phyloP scores from a whole-genome alignment of 2,113 vertebrate genomes.

The Parus major region DNA sequence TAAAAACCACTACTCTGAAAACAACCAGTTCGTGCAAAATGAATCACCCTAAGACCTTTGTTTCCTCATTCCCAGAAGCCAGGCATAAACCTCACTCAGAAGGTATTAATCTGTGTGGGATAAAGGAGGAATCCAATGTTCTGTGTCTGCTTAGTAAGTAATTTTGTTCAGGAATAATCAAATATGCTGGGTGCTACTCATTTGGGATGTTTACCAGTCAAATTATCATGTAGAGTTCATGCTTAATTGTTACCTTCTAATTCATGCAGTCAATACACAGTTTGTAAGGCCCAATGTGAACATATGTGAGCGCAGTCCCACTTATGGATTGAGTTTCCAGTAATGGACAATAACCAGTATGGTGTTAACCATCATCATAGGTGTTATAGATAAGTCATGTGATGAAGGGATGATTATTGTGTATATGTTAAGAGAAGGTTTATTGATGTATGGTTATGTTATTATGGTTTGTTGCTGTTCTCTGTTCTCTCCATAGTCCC shows the following conservation, averaged over 20 bases:
- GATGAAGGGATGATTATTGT: too few relatives aligned
- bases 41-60: neutral
- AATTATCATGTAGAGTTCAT: neutral
- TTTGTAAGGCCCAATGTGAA: neutral
- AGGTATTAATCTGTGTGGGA: neutral
- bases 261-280: neutral
- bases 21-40: neutral
- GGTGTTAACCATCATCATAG: neutral
- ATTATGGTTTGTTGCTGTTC: too few relatives aligned
- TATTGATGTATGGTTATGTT: too few relatives aligned
- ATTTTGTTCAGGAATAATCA: neutral
- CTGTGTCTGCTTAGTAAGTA: neutral
- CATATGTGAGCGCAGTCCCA: neutral
- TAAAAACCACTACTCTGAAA: neutral
- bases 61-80: neutral
- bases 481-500: too few relatives aligned
- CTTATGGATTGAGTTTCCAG: neutral
- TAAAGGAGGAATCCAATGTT: neutral
- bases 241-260: neutral
- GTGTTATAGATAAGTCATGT: too few relatives aligned
- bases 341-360: neutral
- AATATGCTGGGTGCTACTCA: neutral
- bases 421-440: too few relatives aligned
- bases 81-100: neutral
- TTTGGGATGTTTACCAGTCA: neutral